Base-by-base conservation (phyloP, 2,113 vertebrate genomes). In the Euleptes europaea region DNA sequence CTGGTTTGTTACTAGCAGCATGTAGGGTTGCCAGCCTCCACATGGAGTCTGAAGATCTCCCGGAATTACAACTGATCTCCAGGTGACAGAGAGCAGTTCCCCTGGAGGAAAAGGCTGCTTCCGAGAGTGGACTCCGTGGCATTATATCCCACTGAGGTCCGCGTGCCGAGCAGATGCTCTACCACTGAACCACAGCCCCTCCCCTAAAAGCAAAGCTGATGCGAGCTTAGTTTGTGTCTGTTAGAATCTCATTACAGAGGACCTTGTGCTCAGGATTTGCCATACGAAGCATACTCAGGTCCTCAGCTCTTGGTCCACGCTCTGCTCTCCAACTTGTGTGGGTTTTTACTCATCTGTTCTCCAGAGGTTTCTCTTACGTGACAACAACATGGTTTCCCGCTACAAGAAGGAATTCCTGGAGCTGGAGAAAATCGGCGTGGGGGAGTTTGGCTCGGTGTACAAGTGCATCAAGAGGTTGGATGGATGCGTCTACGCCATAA, bases 391-490 rank as follows among this genome's bases (percentile, higher is more conserved):
- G 98, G 94, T 97, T 94, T 98, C 98, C 0, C 98, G 98, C 31
- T 99, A 99, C 51, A 95, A 98, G 95, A 98, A 97, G 2, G 99
- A 99, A 93, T 99, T 99, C 92, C 93, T 99, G 94, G 98, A 99
- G 93, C 91, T 99, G 76, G 98, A 98, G 91, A 95, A 95, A 90
- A 98, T 99, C 14, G 99, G 98, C 2, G 96, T 96, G 80, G 99
- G 99, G 42, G 97, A 98, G 89, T 99, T 99, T 91, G 99, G 99
- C 69, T 94, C 97, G 0, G 98, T 99, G 87, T 98, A 97, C 95
- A 98, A 98, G 89, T 99, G 99, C 81, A 97, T 99, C 91, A 99
- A 99, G 94, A 97, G 98, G 88, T 96, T 99, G 84, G 99, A 99
- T 84, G 99, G 99, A 35, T 99, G 98, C 84, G 92, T 99, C 91